phyloP scores from a whole-genome alignment of 2,888 invertebrate species.

The Pristionchus exspectatus region DNA sequence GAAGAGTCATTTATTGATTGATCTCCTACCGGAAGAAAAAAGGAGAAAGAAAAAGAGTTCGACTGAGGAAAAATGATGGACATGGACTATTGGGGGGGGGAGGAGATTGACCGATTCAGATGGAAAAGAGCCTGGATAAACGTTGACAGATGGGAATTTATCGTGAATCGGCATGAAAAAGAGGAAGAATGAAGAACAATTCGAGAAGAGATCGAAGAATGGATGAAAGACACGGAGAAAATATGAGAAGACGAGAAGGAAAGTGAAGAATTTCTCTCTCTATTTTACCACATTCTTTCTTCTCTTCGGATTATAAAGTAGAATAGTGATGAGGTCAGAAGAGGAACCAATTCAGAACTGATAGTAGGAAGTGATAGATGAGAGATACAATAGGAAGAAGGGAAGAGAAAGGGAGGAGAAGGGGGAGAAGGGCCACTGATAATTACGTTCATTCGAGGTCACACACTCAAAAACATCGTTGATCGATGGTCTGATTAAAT shows the following conservation, averaged over 20 bases:
- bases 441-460: not conserved
- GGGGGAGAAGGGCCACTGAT: not conserved
- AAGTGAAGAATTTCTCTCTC: not conserved
- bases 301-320: not conserved
- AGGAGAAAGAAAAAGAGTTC: not conserved
- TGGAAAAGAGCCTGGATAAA: not conserved
- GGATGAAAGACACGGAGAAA: not conserved
- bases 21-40: not conserved
- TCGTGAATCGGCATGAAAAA: not conserved
- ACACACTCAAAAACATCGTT: not conserved
- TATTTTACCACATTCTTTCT: not conserved
- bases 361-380: not conserved
- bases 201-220: not conserved
- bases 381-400: not conserved
- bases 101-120: not conserved
- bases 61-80: not conserved
- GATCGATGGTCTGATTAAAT: not conserved
- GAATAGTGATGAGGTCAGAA: not conserved
- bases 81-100: not conserved
- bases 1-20: slow-evolving; percentile 14
- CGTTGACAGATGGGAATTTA: not conserved
- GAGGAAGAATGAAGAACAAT: not conserved
- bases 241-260: not conserved
- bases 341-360: not conserved
- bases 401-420: not conserved